Conservation (phyloP, 2,113 vertebrate genomes). For the Orycteropus afer region DNA sequence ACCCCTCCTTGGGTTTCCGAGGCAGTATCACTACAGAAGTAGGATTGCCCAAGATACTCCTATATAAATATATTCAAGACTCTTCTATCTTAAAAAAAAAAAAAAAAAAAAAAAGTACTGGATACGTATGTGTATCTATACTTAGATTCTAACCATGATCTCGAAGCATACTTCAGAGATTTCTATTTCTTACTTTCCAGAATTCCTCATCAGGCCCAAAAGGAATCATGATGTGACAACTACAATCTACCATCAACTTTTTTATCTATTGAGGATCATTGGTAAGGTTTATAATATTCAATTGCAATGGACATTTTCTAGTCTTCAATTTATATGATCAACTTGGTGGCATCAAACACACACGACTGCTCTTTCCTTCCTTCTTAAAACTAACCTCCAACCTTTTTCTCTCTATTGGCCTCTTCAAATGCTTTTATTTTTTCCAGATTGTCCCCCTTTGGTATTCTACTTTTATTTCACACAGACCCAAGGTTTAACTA, state of each 20-base stretch:
- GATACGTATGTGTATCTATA: background rate
- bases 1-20: too few species aligned
- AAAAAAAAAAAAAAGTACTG: background rate
- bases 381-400: constrained; percentile 50
- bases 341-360: constrained; percentile 17
- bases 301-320: background rate
- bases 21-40: too few species aligned
- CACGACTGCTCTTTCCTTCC: background rate
- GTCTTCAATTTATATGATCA: background rate
- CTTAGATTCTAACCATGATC: background rate
- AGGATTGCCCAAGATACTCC: too few species aligned
- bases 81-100: background rate
- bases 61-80: constrained; percentile 16
- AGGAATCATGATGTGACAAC: background rate
- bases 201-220: background rate
- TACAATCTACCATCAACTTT: constrained; percentile 30
- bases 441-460: background rate
- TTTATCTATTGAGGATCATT: background rate
- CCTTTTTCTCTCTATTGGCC: background rate
- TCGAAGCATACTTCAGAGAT: background rate
- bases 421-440: background rate
- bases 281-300: background rate
- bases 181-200: background rate
- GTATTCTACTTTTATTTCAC: constrained; percentile 17
- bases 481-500: background rate